phyloP scores from a whole-genome alignment of 2,797 vertebrate genomes.

The Petrocephalus schoutedeni region DNA sequence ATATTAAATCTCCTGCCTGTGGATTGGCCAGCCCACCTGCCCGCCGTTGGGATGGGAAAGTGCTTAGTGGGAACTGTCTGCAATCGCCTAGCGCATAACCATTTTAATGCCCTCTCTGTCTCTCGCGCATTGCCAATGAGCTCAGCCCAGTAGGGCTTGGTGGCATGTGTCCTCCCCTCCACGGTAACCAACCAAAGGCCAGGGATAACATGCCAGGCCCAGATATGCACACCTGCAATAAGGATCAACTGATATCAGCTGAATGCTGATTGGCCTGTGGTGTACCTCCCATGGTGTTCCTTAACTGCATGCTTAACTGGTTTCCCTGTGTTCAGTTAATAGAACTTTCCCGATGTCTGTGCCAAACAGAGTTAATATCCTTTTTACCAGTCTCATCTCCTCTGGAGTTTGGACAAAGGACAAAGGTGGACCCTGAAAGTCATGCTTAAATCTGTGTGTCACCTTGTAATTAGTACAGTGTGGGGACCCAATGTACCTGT shows the following conservation, averaged over 20 bases:
- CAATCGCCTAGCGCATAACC: neutral
- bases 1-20: neutral
- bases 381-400: too few relatives aligned
- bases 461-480: too few relatives aligned
- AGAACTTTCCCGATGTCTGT: too few relatives aligned
- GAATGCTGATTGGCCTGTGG: neutral
- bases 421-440: too few relatives aligned
- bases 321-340: too few relatives aligned
- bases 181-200: neutral
- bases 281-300: neutral
- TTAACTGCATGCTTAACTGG: too few relatives aligned
- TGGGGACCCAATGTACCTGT: too few relatives aligned
- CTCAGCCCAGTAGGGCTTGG: neutral
- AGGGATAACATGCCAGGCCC: neutral
- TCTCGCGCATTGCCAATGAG: neutral
- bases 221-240: too few relatives aligned
- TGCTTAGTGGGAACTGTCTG: neutral
- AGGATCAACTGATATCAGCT: neutral
- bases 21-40: neutral
- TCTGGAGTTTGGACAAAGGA: too few relatives aligned
- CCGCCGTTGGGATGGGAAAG: neutral
- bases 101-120: neutral
- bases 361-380: too few relatives aligned
- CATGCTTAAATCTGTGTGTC: too few relatives aligned
- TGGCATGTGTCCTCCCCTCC: neutral